Evolutionary conservation across 2,113 vertebrate genomes (phyloP), one percentile per base, ranked within the genome.

Genomic region (Quiscalus mexicanus): DNA sequence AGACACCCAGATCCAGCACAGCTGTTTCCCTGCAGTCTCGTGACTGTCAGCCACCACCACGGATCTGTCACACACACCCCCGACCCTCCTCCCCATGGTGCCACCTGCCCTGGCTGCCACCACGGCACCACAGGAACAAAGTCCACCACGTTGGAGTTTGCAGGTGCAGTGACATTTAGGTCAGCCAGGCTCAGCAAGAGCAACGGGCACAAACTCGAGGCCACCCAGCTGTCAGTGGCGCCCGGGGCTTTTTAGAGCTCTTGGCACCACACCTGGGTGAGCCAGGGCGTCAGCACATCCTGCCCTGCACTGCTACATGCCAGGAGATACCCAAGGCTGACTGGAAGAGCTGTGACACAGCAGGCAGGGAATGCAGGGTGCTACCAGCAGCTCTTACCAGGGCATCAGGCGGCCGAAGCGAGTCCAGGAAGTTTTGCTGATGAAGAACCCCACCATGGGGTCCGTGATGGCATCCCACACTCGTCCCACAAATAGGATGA

Each of bases 401-500:
- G 99, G 99, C 98, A 99, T 99, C 96, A 99, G 98, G 53, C 98
- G 98, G 69, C 99, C 99, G 2, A 98, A 87, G 17, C 97, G 67
- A 8, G 98, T 99, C 99, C 99, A 99, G 9, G 97, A 89, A 18
- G 98, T 99, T 95, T 98, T 98, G 98, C 98, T 99, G 91, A 99
- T 98, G 94, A 99, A 98, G 95, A 99, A 99, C 14, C 99, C 99
- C 93, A 99, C 99, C 52, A 99, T 96, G 12, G 99, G 99, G 87
- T 99, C 99, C 0, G 99, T 99, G 96, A 99, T 11, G 5, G 99
- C 99, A 15, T 99, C 99, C 99, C 99, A 99, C 12, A 98, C 99
- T 60, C 99, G 97, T 33, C 99, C 99, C 93, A 98, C 97, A 25
- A 99, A 99, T 8, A 99, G 98, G 90, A 99, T 99, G 96, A 99